These are phyloP conservation scores for Thymallus thymallus DNA, from an alignment of 2,113 vertebrate genomes.

Conservation along the genomic window DNA sequence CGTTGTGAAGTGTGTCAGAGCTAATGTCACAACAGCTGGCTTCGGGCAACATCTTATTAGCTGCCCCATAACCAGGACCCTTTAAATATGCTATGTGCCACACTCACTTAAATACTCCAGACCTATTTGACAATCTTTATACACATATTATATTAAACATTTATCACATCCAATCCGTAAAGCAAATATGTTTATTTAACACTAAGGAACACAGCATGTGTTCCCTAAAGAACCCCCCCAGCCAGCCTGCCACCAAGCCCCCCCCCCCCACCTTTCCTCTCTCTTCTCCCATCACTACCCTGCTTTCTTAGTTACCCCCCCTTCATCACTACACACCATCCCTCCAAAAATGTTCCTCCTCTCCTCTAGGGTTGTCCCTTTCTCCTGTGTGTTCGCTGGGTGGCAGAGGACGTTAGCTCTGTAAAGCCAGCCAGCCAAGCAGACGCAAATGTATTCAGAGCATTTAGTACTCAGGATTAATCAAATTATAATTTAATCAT, in stretches of 20 bases:
- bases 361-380: conserved; percentile 39
- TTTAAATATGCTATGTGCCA: conserved; percentile 52
- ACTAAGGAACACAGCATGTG: conserved; percentile 68
- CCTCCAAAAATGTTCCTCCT: conserved; percentile 4
- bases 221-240: conserved; percentile 29
- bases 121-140: conserved; percentile 74
- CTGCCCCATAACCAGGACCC: conserved; percentile 53
- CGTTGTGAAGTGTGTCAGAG: conserved; percentile 61
- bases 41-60: conserved; percentile 72
- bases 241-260: background rate
- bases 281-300: conserved; percentile 13
- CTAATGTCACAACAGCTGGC: conserved; percentile 73
- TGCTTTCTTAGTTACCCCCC: conserved; percentile 43
- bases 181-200: conserved; percentile 76
- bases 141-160: conserved; percentile 77
- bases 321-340: conserved; percentile 22
- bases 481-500: conserved; percentile 92
- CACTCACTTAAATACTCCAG: conserved; percentile 70
- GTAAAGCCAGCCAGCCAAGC: conserved; percentile 69
- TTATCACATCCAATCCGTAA: conserved; percentile 74
- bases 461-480: conserved; percentile 83
- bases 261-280: too few relatives aligned
- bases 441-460: conserved; percentile 80
- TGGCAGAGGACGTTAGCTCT: conserved; percentile 35
- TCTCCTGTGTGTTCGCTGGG: conserved; percentile 30